Base-by-base conservation (phyloP, 2,797 vertebrate species). In the Columba guinea region DNA sequence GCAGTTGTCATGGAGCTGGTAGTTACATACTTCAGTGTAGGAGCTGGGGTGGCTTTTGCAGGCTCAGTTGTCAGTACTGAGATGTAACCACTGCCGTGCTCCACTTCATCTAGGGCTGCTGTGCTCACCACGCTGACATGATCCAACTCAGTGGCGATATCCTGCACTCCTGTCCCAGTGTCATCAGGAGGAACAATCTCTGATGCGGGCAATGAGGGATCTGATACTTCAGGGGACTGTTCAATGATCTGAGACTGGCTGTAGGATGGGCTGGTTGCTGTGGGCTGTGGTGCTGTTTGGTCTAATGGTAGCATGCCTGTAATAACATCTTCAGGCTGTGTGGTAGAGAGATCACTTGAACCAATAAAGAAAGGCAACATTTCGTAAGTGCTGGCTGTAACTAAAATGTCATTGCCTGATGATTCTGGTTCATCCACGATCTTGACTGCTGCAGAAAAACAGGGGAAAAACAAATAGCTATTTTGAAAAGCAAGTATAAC, bases 1-100 rank as follows among this genome's bases (percentile, higher is more conserved):
- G 98, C 97, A 0, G 94, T 97, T 49, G 98, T 99, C 98, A 98
- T 97, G 71, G 98, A 91, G 46, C 98, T 98, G 19, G 98, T 98
- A 32, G 98, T 99, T 41, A 98, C 60, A 44, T 98, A 98, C 46
- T 95, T 98, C 41, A 98, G 46, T 1, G 93, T 97, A 3, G 98
- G 98, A 0, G 46, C 84, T 2, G 97, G 95, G 3, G 98, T 98
- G n/a, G 96, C 83, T 27, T 91, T 96, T 4, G 96, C 87, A 2
- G 97, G 95, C 75, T 87, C 69, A 1, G 76, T 87, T 60, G 92
- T 93, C 5, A 44, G 81, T 52, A 51, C 48, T 2, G 97, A 74
- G 37, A 78, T 21, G 19, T 95, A 95, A 5, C 96, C 97, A 1
- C 97, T 98, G 48, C 97, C 98, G 5, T 96, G 97, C n/a, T 97